Evolutionary conservation across 1,140 invertebrate species (phyloP).

Genomic region (Zophobas morio): DNA sequence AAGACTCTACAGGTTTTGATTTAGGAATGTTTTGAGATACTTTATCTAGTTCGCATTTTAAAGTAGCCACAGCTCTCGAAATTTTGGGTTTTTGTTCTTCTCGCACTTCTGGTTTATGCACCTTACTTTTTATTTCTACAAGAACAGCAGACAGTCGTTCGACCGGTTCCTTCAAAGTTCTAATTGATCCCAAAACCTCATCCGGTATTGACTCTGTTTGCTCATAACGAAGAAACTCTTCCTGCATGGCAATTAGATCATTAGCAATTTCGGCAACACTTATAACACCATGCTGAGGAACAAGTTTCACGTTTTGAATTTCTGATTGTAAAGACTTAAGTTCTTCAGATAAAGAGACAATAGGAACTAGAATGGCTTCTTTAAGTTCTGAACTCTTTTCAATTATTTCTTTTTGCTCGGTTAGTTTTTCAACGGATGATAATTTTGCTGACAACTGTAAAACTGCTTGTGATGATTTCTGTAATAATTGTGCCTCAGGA

Average conservation of each 20-base stretch:
- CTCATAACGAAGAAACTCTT: background rate
- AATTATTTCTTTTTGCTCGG: conserved; percentile 6
- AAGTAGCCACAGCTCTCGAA: background rate
- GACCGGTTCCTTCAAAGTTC: conserved; percentile 21
- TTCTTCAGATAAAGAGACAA: conserved; percentile 36
- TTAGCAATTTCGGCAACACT: conserved; percentile 40
- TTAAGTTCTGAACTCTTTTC: conserved; percentile 12
- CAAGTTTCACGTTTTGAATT: conserved; percentile 39
- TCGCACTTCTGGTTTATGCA: conserved; percentile 45
- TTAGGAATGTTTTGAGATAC: background rate
- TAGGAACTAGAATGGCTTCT: background rate
- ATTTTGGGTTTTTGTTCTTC: conserved; percentile 39
- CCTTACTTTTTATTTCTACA: conserved; percentile 33
- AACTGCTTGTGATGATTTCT: background rate
- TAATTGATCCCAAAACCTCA: background rate
- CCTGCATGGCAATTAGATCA: conserved; percentile 5
- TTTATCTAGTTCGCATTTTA: conserved; percentile 24
- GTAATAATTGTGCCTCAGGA: conserved; percentile 1
- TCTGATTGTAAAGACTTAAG: conserved; percentile 46
- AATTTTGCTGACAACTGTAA: conserved; percentile 22
- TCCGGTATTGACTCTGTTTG: background rate
- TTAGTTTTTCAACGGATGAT: conserved; percentile 9
- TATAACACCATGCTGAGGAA: conserved; percentile 49
- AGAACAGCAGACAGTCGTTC: conserved; percentile 45
- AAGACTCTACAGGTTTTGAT: conserved; percentile 1